Evolutionary conservation across 37 sponge, comb jelly and placozoan genomes (phyloP), one percentile per base, ranked within the genome.

Genomic region (Spongilla lacustris): DNA sequence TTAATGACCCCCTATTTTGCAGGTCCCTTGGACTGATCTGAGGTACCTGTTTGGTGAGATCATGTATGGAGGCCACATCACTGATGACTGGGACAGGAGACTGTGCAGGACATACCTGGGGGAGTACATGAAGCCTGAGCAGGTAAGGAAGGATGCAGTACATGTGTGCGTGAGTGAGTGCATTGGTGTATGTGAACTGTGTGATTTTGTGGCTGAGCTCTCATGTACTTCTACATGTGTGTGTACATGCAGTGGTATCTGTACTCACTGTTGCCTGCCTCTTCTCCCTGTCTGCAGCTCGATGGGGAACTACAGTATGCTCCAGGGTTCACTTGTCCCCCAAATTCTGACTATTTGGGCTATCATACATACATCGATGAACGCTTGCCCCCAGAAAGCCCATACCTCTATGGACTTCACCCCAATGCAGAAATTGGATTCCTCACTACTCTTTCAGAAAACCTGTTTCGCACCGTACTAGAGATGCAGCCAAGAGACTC

Each of bases 31-130:
- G 99, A 91, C 94, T 77, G 99, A 98, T 86, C 84, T 98, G 92
- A 91, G 99, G 36, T 98, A 98, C 91, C 85, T 98, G 89, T 98
- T 98, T 91, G 99, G 99, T 66, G 99, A 98, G 94, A 98, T 98
- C 87, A 98, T 98, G 99, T 98, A 98, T 83, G 99, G 99, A 50
- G 99, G 99, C 8, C 99, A 98, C 87, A 98, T 98, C 91, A 98
- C 99, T 84, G 99, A 98, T 76, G 99, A 98, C 81, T 98, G 99
- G 99, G 99, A 98, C 80, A 85, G 99, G 31, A 83, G 95, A 69
- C 95, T 98, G 38, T 98, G 99, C 58, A 90, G 87, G 77, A 98
- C 99, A 22, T 98, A 98, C 83, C 90, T 98, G 28, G 95, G 88
- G 69, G 99, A 95, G 78, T 98, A 90, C 93, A 94, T 98, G 96